A percentile compares a stretch with the other conserved stretches of the same genome.
Evolutionary conservation across 2,888 invertebrate genomes (phyloP).

Genomic region (Tribolium freemani): DNA sequence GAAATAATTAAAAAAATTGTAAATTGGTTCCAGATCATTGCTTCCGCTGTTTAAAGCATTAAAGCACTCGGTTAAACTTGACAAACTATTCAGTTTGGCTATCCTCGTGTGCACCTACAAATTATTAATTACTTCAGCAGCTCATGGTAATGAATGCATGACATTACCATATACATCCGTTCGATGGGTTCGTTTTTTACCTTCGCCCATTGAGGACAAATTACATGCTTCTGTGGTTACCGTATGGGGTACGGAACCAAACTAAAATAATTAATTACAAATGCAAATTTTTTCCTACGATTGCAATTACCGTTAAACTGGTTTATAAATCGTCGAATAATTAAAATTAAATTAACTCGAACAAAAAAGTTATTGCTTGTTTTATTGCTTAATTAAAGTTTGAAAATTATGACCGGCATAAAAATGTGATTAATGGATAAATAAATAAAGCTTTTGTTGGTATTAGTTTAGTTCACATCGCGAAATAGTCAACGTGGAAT

Average conservation of each 20-base stretch:
- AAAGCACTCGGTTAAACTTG: slow-evolving; percentile 12
- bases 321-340: neutral
- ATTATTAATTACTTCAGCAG: slow-evolving; percentile 53
- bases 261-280: neutral
- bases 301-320: neutral
- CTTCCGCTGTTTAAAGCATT: neutral
- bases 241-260: slow-evolving; percentile 2
- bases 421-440: neutral
- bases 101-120: slow-evolving; percentile 46
- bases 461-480: neutral
- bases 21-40: neutral
- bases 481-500: neutral
- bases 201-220: slow-evolving; percentile 51
- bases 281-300: neutral
- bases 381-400: neutral
- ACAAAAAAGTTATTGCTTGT: neutral
- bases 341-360: neutral
- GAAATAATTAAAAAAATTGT: neutral
- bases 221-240: slow-evolving; percentile 47
- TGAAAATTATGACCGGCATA: neutral
- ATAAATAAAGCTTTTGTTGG: neutral
- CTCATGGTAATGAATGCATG: slow-evolving; percentile 51
- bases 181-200: slow-evolving; percentile 5
- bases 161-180: slow-evolving; percentile 49
- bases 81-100: slow-evolving; percentile 47